A percentile compares a stretch with the other conserved stretches of the same genome.
Conservation (phyloP, 2,113 vertebrate species). For the Neolamprologus kungweensis region DNA sequence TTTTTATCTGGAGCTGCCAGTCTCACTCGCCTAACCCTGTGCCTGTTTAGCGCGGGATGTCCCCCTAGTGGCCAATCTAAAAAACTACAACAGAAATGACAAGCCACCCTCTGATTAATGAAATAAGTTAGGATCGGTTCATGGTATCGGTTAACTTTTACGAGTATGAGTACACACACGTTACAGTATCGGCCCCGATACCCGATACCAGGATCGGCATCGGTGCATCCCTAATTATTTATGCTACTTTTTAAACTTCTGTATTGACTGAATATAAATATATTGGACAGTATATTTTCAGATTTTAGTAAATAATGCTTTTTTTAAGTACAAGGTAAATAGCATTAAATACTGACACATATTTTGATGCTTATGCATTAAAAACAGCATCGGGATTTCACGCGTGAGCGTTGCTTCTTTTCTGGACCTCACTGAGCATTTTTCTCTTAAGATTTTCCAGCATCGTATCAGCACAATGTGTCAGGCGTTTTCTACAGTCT, state of each 20-base stretch:
- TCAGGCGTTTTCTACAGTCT: constrained; percentile 20
- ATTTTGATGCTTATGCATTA: not conserved
- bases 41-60: no score
- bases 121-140: no score
- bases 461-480: constrained; percentile 11
- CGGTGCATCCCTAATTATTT: not conserved
- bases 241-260: not conserved
- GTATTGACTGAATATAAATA: not conserved
- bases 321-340: not conserved
- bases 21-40: no score
- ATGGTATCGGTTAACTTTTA: no score
- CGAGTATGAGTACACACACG: no score
- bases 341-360: not conserved
- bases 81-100: no score
- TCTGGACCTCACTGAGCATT: not conserved
- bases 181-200: no score
- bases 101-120: no score
- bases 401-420: not conserved
- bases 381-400: not conserved
- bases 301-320: not conserved
- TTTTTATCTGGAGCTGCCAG: accelerated
- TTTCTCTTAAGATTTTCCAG: constrained; percentile 1
- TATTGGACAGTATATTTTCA: not conserved
- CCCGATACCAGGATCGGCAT: no score
- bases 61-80: no score